Evolutionary conservation across 2,888 invertebrate species (phyloP).

Genomic region (Neoaliturus tenellus): DNA sequence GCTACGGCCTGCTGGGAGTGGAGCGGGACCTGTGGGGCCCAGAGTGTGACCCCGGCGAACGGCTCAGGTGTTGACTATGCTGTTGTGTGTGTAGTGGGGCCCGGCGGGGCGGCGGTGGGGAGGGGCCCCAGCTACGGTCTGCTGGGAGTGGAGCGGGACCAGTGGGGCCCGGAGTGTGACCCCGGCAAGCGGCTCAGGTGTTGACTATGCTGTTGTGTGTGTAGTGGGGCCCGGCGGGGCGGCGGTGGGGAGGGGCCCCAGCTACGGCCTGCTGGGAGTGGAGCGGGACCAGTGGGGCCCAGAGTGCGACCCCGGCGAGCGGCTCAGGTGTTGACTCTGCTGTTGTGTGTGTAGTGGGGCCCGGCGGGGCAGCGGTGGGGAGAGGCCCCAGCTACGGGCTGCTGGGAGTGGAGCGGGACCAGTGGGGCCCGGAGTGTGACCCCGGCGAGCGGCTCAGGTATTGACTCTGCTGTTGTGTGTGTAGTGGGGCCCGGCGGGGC

Average conservation of each 20-base stretch:
- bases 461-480: constrained; percentile 74
- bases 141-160: too few relatives aligned
- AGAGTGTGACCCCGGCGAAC: too few relatives aligned
- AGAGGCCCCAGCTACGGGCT: constrained; percentile 66
- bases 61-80: too few relatives aligned
- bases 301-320: constrained; percentile 78
- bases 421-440: constrained; percentile 79
- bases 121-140: too few relatives aligned
- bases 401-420: constrained; percentile 79
- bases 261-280: constrained; percentile 73
- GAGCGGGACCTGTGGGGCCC: too few relatives aligned
- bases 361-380: neutral
- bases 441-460: constrained; percentile 76
- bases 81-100: too few relatives aligned
- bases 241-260: constrained; percentile 70
- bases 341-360: neutral
- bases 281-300: constrained; percentile 80
- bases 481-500: neutral
- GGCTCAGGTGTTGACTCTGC: constrained; percentile 76
- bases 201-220: too few relatives aligned
- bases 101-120: too few relatives aligned
- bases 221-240: constrained; percentile 68
- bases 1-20: too few relatives aligned
- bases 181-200: too few relatives aligned
- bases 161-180: too few relatives aligned